phyloP scores from a whole-genome alignment of 2,113 vertebrate genomes.

The Triplophysa dalaica region DNA sequence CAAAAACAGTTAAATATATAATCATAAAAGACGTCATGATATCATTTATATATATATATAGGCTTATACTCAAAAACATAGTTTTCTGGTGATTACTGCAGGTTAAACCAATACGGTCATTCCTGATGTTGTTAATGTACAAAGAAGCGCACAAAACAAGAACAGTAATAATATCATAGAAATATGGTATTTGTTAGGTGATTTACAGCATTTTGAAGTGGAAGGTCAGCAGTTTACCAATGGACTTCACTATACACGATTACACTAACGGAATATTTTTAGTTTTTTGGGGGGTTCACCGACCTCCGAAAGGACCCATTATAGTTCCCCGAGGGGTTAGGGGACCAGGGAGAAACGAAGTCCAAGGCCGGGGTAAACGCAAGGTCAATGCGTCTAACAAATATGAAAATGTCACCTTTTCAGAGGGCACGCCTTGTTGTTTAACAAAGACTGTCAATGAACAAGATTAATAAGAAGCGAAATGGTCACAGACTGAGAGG shows the following conservation, averaged over 20 bases:
- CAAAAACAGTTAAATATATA: not conserved
- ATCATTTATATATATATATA: not conserved
- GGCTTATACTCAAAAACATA: too few species aligned
- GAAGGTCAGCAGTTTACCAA: not conserved
- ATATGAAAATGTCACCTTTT: conserved; percentile 99
- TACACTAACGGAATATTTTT: not conserved
- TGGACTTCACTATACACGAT: not conserved
- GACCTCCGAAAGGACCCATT: conserved; percentile 68
- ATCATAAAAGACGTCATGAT: not conserved
- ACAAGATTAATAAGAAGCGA: conserved; percentile 99
- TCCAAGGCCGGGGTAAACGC: conserved; percentile 99
- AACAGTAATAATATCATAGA: too few species aligned
- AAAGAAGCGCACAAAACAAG: too few species aligned
- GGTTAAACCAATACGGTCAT: too few species aligned
- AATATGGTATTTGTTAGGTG: not conserved
- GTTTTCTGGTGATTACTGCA: too few species aligned
- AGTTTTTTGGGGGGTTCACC: not conserved
- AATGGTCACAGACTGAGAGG: conserved; percentile 95
- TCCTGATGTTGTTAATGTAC: too few species aligned
- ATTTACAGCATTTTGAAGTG: not conserved
- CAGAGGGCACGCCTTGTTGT: conserved; percentile 93
- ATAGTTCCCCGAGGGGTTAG: conserved; percentile 79
- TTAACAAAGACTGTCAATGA: conserved; percentile 99
- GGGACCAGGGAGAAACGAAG: conserved; percentile 86
- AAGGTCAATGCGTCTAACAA: conserved; percentile 99